A percentile compares a stretch with the other conserved stretches of the same genome.
Conservation (phyloP, 2,888 invertebrate species). For the Platycheirus rosarum region DNA sequence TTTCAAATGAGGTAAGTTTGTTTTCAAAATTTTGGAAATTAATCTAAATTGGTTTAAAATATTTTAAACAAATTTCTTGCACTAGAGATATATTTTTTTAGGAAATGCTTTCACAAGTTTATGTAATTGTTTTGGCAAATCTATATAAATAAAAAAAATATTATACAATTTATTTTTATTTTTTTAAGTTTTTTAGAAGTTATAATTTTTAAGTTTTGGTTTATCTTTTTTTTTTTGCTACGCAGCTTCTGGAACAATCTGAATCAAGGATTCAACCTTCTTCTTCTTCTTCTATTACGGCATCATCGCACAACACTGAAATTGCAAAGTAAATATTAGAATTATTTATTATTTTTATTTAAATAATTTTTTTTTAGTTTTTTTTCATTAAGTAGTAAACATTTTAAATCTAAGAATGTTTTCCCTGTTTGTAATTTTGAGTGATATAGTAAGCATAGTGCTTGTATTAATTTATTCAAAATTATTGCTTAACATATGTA, state of each 20-base stretch:
- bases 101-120: constrained; percentile 43
- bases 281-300: constrained; percentile 84
- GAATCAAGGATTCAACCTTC: constrained; percentile 83
- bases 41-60: constrained; percentile 67
- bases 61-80: constrained; percentile 70
- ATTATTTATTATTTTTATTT: constrained; percentile 78
- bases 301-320: constrained; percentile 84
- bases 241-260: constrained; percentile 88
- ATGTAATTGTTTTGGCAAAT: constrained; percentile 15
- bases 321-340: constrained; percentile 86
- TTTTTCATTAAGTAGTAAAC: no score
- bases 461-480: neutral
- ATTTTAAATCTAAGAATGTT: neutral
- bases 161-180: constrained; percentile 47
- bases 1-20: constrained; percentile 85
- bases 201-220: constrained; percentile 78
- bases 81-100: constrained; percentile 60
- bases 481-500: neutral
- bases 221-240: constrained; percentile 84
- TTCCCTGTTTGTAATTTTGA: neutral
- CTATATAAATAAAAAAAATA: constrained; percentile 2
- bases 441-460: neutral
- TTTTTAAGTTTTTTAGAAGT: constrained; percentile 78
- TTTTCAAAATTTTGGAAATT: neutral
- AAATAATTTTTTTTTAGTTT: constrained; percentile 67